Base-by-base conservation (phyloP, 2,797 vertebrate genomes). In the Acanthiza pusilla region DNA sequence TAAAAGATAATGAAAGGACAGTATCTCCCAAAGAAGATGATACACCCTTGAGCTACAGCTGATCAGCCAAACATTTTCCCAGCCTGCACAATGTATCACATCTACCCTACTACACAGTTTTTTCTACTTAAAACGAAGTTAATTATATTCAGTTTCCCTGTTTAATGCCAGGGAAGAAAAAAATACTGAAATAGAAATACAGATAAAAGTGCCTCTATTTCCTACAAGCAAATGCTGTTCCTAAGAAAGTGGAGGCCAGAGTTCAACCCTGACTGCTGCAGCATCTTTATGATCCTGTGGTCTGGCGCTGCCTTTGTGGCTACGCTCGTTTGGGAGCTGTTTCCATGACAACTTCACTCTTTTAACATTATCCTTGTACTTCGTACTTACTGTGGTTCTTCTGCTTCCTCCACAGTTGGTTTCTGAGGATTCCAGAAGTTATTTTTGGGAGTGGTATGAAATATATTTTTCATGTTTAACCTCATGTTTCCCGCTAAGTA, bases 331-430 rank as follows among this genome's bases (percentile, higher is more conserved):
- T 95, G 38, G 89, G 73, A 89, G 73, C 9, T 2, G 91, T 97
- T 96, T 95, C 96, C 93, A 96, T 93, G 92, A 74, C 93, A 94
- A 97, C 93, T 27, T 85, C 51, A 88, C 80, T 95, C 65, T 76
- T 93, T 50, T 53, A 95, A 85, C 70, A 81, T 84, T 82, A 94
- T 75, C 77, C 74, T 70, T 45, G 54, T 71, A 88, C 71, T 92
- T 76, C 0, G 2, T 88, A 84, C 72, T 92, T 87, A 67, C 43
- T 95, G 85, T 79, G 95, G 95, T 86, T 91, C 21, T 88, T 85
- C 82, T 85, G 72, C 73, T 96, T 95, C 91, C 95, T 88, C 87
- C 72, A 65, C 40, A 75, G 58, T 80, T 88, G 83, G 85, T 67
- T 96, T 88, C 54, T 66, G 91, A 96, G 85, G 80, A 90, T 88